Base-by-base conservation (phyloP, 2,797 vertebrate species). In the Sphenopsis melanotis region DNA sequence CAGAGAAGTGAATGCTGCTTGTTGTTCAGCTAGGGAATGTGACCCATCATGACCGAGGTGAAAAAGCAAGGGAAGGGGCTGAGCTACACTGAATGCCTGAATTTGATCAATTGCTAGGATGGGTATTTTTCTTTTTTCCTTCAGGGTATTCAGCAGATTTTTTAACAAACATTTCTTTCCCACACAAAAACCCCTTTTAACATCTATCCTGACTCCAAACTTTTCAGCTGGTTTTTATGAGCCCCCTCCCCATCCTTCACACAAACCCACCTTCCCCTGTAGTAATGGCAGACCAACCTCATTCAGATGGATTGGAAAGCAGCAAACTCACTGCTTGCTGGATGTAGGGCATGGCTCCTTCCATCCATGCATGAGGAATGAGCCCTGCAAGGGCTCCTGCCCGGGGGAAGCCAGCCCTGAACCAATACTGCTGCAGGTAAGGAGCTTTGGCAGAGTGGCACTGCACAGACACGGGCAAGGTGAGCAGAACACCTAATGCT, bases 351-450 rank as follows among this genome's bases (percentile, higher is more conserved):
- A 68, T 6, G 1, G 4, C 46, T 89, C 55, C 76, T 60, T 77
- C 69, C 70, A 15, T 46, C 74, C 27, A 1, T 0, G 2, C 12
- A 8, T 4, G 2, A 47, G 87, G 46, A 68, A 12, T 5, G 8
- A 57, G 22, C 2, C 0, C 80, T 80, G 75, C 1, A 1, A 39
- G 39, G 63, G 32, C 64, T 72, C 56, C 55, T 63, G 49, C 72
- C 61, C 1, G 0, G 26, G 41, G 34, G 18, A 47, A 70, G 26
- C 1, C 12, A 3, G 32, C 80, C 0, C 0, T 8, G 30, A 53
- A 23, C 27, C 42, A 53, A 8, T 4, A 4, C 20, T 69, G 8
- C 60, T 26, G 53, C 46, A 81, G 64, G 21, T 11, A 12, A 59
- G 34, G 11, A 4, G 22, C 56, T 59, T 24, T 36, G 69, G 39